Base-by-base conservation (phyloP, 2,888 invertebrate species). In the Rhogogaster chlorosoma region DNA sequence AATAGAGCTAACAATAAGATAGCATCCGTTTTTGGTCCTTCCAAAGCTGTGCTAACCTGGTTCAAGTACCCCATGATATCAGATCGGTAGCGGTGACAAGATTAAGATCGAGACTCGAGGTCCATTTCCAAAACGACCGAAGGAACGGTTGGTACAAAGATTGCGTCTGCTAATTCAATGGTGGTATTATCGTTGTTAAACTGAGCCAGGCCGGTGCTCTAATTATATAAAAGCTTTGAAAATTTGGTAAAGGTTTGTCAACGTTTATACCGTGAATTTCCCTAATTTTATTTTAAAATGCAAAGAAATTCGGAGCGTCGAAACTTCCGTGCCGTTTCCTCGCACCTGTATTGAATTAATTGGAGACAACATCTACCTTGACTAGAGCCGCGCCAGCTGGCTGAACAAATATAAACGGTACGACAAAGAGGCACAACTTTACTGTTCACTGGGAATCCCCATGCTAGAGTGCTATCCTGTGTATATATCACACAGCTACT, bases 21-120 rank as follows among this genome's bases (percentile, higher is more conserved):
- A 42, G 45, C 10, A 73, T 42, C 73, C 26, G 42, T 42, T 73
- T 73, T 42, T 73, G 73, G 38, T 73, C 15, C 36, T 61, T 38
- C 61, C 9, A 15, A 57, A 38, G 36, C 38, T 38, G 22, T 38
- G 80, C 22, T 61, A 61, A 53, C 29, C 18, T 32, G 29, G 49
- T 77, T 45, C 32, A 77, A 77, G 26, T 77, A 53, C 49, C 77
- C 38, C 22, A 22, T 61, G 61, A 80, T 61, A 38, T 38, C 22
- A 57, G 36, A 61, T 61, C 32, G 57, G 57, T 38, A 57, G 80
- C 38, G 80, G 80, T 80, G 80, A 80, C 80, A 22, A 80, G 80
- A 61, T 80, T 61, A 2, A 9, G 57, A 80, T 80, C 61, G 15
- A 57, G 38, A 36, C 15, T 77, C 26, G 18, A 32, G 61, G 6